Evolutionary conservation across 2,888 invertebrate species (phyloP).

Genomic region (Callinectes sapidus): DNA sequence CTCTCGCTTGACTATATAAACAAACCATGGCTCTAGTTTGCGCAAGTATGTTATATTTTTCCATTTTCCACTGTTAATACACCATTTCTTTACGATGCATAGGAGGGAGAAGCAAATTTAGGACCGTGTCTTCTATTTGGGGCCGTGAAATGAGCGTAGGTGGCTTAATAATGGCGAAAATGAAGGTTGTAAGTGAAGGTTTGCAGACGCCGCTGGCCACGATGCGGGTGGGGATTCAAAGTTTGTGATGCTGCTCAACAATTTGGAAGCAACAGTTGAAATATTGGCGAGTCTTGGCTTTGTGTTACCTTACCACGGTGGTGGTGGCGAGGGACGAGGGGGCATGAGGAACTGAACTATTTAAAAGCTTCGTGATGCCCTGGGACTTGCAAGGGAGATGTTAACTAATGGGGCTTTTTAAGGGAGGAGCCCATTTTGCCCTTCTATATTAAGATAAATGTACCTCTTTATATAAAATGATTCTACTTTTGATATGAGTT

Average conservation of each 20-base stretch:
- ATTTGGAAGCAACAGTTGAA: no score
- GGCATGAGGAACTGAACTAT: no score
- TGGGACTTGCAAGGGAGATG: no score
- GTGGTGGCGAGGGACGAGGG: neutral
- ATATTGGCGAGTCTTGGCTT: neutral
- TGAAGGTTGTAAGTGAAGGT: slow-evolving; percentile 4
- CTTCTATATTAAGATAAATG: no score
- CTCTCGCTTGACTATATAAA: slow-evolving; percentile 56
- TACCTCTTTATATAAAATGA: no score
- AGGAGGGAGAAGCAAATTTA: neutral
- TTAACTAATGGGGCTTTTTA: no score
- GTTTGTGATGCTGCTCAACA: neutral
- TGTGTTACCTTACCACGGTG: neutral
- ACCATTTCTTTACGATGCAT: neutral
- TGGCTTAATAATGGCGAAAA: neutral
- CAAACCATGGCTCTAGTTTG: slow-evolving; percentile 74
- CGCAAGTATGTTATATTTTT: slow-evolving; percentile 73
- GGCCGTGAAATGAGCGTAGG: no score
- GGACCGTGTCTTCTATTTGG: neutral
- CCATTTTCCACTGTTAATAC: slow-evolving; percentile 26
- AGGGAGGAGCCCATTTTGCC: no score
- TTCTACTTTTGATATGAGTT: no score
- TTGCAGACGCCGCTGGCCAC: slow-evolving; percentile 35
- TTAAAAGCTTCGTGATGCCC: no score
- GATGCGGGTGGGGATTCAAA: slow-evolving; percentile 24